Conservation (phyloP, 2,797 vertebrate genomes). For the Chromis chromis region DNA sequence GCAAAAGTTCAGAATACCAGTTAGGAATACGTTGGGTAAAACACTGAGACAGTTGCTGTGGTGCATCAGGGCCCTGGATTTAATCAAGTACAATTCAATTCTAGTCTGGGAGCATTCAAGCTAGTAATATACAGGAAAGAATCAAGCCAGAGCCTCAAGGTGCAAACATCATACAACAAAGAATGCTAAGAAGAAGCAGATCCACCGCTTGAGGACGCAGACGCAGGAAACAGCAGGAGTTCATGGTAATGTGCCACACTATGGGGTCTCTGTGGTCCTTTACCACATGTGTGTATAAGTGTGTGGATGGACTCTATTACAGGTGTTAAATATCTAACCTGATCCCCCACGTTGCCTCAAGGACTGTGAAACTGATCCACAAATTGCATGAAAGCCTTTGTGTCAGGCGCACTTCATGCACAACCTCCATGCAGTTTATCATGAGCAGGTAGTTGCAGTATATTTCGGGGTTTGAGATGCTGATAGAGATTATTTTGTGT, state of each 20-base stretch:
- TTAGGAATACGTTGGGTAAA: not conserved
- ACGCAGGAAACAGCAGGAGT: constrained; percentile 14
- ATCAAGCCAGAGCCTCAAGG: constrained; percentile 20
- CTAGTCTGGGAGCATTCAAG: constrained; percentile 12
- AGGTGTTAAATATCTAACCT: constrained; percentile 56
- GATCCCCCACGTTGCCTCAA: constrained; percentile 27
- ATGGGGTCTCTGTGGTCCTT: not conserved
- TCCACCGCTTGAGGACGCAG: constrained; percentile 5
- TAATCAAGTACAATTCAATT: not conserved
- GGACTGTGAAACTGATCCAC: constrained; percentile 45
- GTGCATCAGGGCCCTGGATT: not conserved
- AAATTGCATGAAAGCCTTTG: not conserved
- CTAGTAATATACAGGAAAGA: constrained; percentile 2
- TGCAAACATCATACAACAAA: constrained; percentile 8
- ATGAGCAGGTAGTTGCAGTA: not conserved
- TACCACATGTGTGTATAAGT: constrained; percentile 20
- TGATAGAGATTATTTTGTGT: constrained; percentile 14
- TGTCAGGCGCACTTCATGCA: not conserved
- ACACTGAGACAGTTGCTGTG: not conserved
- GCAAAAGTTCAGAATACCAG: too few species aligned
- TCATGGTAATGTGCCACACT: not conserved
- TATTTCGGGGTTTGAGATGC: constrained; percentile 16
- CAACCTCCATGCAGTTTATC: not conserved
- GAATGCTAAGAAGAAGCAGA: constrained; percentile 23
- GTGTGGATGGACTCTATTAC: constrained; percentile 16